Evolutionary conservation across 92 coral and sea anemone genomes (phyloP), one percentile per base, ranked within the genome.

Genomic region (Siderastrea radians): DNA sequence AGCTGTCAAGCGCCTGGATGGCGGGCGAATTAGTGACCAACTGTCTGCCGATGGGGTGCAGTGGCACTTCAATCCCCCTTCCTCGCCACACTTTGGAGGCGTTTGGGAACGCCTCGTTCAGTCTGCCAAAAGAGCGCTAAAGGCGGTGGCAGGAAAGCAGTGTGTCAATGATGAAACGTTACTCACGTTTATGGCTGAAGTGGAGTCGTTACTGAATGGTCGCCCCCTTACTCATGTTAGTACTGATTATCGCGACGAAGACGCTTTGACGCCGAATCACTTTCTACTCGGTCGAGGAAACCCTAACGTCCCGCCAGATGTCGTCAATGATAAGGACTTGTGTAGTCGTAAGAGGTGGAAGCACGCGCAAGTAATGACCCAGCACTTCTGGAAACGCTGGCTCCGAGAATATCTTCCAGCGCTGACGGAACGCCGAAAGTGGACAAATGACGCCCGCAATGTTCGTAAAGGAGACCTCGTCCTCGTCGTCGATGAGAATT

Each of bases 1-100:
- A 13, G 89, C 76, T 19, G 49, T 55, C 77, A 45, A 43, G 54
- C 78, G 78, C 26, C 67, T 72, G 61, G 78, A 93, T 57, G 72
- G 68, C n/a, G 77, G 79, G 75, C 88, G 71, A 49, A 84, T 93
- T 62, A 46, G 74, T 16, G 86, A 93, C 60, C 63, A 90, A 49
- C 82, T 90, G 61, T 90, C 89, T 2, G 78, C 79, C 76, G 83
- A 90, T 52, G 87, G 92, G 13, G 74, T 93, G 26, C 91, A 90
- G 77, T 90, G 96, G 96, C 91, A 90, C 69, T 93, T 93, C 70
- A 93, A 93, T 58, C 93, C 94, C n/a, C n/a, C n/a, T 2, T 89
- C 92, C 38, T 74, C 85, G 6, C 96, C 92, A 0, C 94, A 87
- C 86, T 84, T 93, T 62, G 94, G 94, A 1, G 96, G 94, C 10